Evolutionary conservation across 1,140 invertebrate genomes (phyloP), one percentile per base, ranked within the genome.

Genomic region (Calephelis nemesis): DNA sequence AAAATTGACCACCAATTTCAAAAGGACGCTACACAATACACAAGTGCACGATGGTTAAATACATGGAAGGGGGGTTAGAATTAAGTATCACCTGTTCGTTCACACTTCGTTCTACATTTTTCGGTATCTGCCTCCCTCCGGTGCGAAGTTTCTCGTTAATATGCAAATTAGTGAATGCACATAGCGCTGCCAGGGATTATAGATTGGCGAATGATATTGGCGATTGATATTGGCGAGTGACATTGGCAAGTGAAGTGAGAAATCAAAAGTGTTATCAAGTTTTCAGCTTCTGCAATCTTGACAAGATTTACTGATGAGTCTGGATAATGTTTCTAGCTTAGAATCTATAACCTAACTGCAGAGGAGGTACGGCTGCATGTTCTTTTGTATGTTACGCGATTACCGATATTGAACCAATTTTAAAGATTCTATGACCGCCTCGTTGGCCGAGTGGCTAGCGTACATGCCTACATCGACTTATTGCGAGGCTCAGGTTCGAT

Each of bases 31-130:
- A 30, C 4, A 30, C 3, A 30, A 30, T 2, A 45, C 8, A 45
- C 42, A 45, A 45, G 42, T 45, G 42, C 15, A 19, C 19, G 15
- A 13, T 54, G 19, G 15, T 30, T 15, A 30, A 30, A 30, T 30
- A 30, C 30, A 30, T 30, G 30, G 4, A 30, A 30, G 30, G 30
- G 19, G 10, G 50, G 10, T 54, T 54, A 54, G 15, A 30, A 54
- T 54, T 54, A 54, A 54, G 50, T 54, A 54, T 54, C 50, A 54
- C 50, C 50, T 54, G 50, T 54, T 54, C 19, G 50, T 54, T 54
- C 50, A 54, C 15, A 54, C 50, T 54, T 54, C 50, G 9, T 19
- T 19, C 19, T 45, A 54, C 10, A 54, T 54, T 54, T 54, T 54
- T 54, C 12, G 50, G 15, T 52, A 54, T 54, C 50, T 2, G 15